Evolutionary conservation across 2,797 vertebrate genomes (phyloP).

Genomic region (Neopelma chrysocephalum): DNA sequence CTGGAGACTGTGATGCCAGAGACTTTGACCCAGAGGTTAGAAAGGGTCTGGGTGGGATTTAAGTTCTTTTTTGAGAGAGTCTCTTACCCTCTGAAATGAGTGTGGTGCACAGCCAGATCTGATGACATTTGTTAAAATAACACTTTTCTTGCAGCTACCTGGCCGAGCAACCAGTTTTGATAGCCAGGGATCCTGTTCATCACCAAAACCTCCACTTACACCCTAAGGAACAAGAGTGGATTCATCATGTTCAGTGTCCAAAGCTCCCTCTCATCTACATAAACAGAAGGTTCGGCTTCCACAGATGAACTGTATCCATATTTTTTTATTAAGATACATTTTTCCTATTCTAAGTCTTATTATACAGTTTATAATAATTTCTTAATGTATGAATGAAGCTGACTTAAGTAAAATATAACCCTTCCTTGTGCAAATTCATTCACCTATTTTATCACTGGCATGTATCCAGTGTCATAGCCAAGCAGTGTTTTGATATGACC

Average conservation of each 20-base stretch:
- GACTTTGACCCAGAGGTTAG: background rate
- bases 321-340: slow-evolving; percentile 45
- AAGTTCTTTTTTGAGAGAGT: background rate
- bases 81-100: background rate
- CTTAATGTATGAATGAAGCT: slow-evolving; percentile 28
- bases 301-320: slow-evolving; percentile 37
- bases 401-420: slow-evolving; percentile 23
- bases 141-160: slow-evolving; percentile 84
- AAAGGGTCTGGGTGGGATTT: background rate
- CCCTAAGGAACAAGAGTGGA: slow-evolving; percentile 68
- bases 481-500: slow-evolving; percentile 22
- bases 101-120: background rate
- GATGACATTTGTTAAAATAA: slow-evolving; percentile 34
- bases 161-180: slow-evolving; percentile 96
- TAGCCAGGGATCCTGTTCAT: slow-evolving; percentile 95
- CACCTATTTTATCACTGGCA: background rate
- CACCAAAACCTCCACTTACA: slow-evolving; percentile 88
- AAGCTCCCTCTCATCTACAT: background rate
- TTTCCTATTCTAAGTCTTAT: slow-evolving; percentile 46
- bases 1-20: background rate
- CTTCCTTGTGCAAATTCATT: slow-evolving; percentile 25
- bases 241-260: background rate
- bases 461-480: background rate
- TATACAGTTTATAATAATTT: slow-evolving; percentile 29
- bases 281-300: slow-evolving; percentile 45